A percentile compares a stretch with the other conserved stretches of the same genome.
Evolutionary conservation across 2,797 vertebrate genomes (phyloP).

Genomic region (Gorsachius magnificus): DNA sequence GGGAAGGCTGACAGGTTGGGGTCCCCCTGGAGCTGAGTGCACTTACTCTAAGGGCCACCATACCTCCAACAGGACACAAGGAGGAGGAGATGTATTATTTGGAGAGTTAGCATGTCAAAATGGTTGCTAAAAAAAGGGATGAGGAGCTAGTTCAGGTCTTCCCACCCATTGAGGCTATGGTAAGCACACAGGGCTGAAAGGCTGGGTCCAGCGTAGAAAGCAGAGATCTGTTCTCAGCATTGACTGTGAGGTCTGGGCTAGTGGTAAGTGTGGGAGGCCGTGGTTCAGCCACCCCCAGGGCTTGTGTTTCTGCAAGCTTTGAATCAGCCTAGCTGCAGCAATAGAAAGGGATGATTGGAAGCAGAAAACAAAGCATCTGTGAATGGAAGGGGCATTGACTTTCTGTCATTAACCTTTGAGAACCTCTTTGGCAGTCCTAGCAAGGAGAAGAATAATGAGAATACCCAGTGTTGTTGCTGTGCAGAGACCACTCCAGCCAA

Average conservation of each 20-base stretch:
- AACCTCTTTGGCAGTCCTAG: neutral
- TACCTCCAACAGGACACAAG: neutral
- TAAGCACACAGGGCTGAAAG: neutral
- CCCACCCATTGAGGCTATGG: neutral
- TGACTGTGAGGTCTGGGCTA: neutral
- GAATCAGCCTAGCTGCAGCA: neutral
- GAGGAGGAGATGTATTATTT: neutral
- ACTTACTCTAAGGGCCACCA: neutral
- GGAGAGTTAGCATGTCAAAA: neutral
- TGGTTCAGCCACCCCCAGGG: neutral
- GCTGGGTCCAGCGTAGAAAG: neutral
- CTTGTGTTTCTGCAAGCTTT: neutral
- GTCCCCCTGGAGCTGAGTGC: fast-evolving
- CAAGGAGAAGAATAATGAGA: neutral
- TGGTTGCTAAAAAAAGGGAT: neutral
- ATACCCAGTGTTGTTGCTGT: neutral
- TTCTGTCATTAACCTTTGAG: neutral
- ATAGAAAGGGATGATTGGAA: neutral
- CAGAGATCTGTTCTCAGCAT: neutral
- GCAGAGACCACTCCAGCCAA: neutral
- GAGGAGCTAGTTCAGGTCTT: neutral
- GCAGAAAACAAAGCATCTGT: neutral
- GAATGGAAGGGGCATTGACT: neutral
- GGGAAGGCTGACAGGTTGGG: neutral
- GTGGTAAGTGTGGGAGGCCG: neutral